phyloP scores from a whole-genome alignment of 2,888 invertebrate species.

The Drosophila flavopinicola region DNA sequence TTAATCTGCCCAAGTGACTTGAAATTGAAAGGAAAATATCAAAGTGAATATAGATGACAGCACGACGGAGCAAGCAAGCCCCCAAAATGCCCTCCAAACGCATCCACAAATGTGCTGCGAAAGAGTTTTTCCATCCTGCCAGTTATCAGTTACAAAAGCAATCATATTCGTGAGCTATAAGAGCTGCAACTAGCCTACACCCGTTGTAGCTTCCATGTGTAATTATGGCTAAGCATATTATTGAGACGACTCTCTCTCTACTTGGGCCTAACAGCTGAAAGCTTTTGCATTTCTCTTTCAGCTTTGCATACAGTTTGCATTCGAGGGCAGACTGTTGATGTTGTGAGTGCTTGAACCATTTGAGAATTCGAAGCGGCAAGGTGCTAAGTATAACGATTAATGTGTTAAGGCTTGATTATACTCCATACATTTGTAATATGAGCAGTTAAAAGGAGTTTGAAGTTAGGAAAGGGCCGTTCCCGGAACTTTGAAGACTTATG shows the following conservation, averaged over 20 bases:
- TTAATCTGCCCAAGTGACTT: constrained; percentile 76
- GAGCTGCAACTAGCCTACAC: not conserved
- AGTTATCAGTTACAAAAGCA: constrained; percentile 6
- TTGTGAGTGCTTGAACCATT: not conserved
- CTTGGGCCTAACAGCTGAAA: not conserved
- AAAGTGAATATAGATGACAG: constrained; percentile 75
- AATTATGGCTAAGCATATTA: constrained; percentile 1
- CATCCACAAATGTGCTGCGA: constrained; percentile 8
- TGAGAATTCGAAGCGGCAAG: not conserved
- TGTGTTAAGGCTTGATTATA: too few relatives aligned
- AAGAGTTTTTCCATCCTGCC: not conserved
- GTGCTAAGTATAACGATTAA: not conserved
- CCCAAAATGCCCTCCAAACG: constrained; percentile 20
- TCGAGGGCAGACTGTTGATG: not conserved
- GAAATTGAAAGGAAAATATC: constrained; percentile 73
- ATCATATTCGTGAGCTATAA: not conserved
- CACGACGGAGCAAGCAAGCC: constrained; percentile 5
- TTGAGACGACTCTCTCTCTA: not conserved
- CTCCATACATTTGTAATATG: too few relatives aligned
- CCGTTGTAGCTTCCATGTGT: not conserved
- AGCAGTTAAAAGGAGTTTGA: too few relatives aligned
- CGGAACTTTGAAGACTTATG: too few relatives aligned
- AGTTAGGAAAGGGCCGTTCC: too few relatives aligned
- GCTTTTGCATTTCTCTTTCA: not conserved
- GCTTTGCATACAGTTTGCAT: not conserved